Percentiles rank a stretch among this genome's conserved stretches.
phyloP scores from a whole-genome alignment of 2,888 invertebrate genomes.

The Lobophora halterata region DNA sequence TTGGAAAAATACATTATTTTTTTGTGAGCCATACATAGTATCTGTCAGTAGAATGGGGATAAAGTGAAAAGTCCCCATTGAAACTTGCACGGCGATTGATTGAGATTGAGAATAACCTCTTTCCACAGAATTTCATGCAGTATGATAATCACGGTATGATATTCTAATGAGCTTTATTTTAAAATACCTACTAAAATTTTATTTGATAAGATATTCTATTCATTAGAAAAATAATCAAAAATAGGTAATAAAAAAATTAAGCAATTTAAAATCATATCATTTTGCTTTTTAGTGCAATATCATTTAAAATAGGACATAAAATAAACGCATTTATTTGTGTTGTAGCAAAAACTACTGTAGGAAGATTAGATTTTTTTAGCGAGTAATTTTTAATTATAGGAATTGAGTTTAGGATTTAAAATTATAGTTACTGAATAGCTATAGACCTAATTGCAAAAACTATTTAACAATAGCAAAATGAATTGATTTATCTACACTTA shows the following conservation, averaged over 20 bases:
- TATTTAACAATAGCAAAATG: neutral
- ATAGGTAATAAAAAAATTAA: slow-evolving; percentile 15
- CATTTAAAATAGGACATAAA: slow-evolving; percentile 19
- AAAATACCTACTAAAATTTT: neutral
- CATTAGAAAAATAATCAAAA: slow-evolving; percentile 1
- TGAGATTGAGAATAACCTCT: slow-evolving; percentile 9
- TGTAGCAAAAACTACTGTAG: slow-evolving; percentile 10
- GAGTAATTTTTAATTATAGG: slow-evolving; percentile 1
- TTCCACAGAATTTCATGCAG: slow-evolving; percentile 1
- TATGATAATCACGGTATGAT: neutral
- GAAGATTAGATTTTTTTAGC: slow-evolving; percentile 12
- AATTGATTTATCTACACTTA: neutral
- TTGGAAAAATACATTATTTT: slow-evolving; percentile 46
- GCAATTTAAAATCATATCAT: slow-evolving; percentile 31
- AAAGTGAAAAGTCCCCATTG: slow-evolving; percentile 21
- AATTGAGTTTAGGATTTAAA: slow-evolving; percentile 12
- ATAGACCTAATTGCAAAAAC: too few relatives aligned
- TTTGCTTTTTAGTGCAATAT: slow-evolving; percentile 25
- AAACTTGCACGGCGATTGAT: too few relatives aligned
- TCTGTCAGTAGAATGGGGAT: slow-evolving; percentile 40
- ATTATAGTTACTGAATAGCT: too few relatives aligned
- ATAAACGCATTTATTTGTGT: slow-evolving; percentile 29
- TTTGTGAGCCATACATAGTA: slow-evolving; percentile 45
- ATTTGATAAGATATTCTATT: slow-evolving; percentile 8
- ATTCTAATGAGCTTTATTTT: slow-evolving; percentile 14